Conservation (phyloP, 2,888 invertebrate genomes). For the Mechanitis messenoides region DNA sequence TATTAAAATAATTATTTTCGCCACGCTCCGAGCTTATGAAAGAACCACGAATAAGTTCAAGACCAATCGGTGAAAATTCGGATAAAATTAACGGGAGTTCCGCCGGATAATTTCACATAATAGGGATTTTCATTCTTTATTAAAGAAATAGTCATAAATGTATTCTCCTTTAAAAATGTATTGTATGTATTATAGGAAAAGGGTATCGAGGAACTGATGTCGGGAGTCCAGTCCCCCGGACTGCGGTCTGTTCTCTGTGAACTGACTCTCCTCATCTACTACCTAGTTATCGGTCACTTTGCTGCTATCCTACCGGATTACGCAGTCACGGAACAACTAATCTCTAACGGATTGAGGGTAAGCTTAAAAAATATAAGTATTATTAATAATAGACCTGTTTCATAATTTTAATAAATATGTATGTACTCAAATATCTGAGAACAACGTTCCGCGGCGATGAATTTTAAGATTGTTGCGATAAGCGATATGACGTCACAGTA, state of each 20-base stretch:
- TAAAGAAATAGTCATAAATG: not conserved
- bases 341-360: constrained; percentile 81
- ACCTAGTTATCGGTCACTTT: constrained; percentile 89
- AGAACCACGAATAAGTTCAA: too few relatives aligned
- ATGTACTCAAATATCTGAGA: too few relatives aligned
- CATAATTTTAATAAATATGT: too few relatives aligned
- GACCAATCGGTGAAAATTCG: too few relatives aligned
- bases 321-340: constrained; percentile 82
- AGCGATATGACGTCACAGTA: too few relatives aligned
- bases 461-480: too few relatives aligned
- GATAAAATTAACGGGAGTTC: too few relatives aligned
- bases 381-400: not conserved
- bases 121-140: too few relatives aligned
- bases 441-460: too few relatives aligned
- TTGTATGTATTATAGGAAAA: constrained; percentile 73
- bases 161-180: constrained; percentile 18
- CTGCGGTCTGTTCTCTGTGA: constrained; percentile 91
- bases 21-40: too few relatives aligned
- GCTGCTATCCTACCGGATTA: constrained; percentile 89
- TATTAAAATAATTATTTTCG: too few relatives aligned
- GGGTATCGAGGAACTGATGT: constrained; percentile 84
- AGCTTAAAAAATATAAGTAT: constrained; percentile 22
- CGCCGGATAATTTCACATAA: too few relatives aligned
- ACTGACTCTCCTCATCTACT: constrained; percentile 89
- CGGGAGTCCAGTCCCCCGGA: constrained; percentile 82